Base-by-base conservation (phyloP, 2,113 vertebrate species). In the Cyrtonyx montezumae region DNA sequence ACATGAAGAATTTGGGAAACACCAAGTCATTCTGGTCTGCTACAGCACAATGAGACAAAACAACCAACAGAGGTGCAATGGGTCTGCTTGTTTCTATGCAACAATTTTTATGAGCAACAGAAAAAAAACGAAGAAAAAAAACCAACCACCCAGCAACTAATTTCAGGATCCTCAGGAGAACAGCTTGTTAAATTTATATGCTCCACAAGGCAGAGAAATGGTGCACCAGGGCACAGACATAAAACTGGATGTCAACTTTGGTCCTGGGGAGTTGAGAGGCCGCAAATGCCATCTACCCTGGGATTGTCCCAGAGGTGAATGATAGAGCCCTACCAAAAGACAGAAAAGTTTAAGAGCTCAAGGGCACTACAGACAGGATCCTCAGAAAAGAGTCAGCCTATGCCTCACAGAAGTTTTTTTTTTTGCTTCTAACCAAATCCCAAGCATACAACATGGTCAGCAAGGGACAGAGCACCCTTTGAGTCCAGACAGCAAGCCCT, bases 401-500 rank as follows among this genome's bases (percentile, higher is more conserved):
- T 2, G 9, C 16, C 32, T 45, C 40, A 36, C 42, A 77, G 68
- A 61, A n/a, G 22, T 43, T 43, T 40, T 40, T 40, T 51, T 51
- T 51, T 26, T n/a, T 36, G 37, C 22, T 84, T 20, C 37, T 23
- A 87, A 75, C 11, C 46, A 46, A 42, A 48, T 9, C 7, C 12
- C 34, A 16, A 0, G 0, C 15, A 30, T 0, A 48, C 45, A 26
- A 25, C 2, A 36, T 0, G 6, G 81, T 37, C 11, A 0, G 6
- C 45, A 34, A 30, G 7, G 62, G 43, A 40, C 71, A 79, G n/a
- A 49, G n/a, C 11, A 58, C 10, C 20, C 30, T 32, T 58, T 66
- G 55, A 62, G 83, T 7, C 59, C 13, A 36, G 7, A 4, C 23
- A 45, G 48, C 0, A 2, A 70, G 40, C 1, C 32, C 46, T 19